Percentiles rank a stretch among this genome's conserved stretches.
Conservation (phyloP, 1,140 invertebrate genomes). For the Macrobrachium rosenbergii region DNA sequence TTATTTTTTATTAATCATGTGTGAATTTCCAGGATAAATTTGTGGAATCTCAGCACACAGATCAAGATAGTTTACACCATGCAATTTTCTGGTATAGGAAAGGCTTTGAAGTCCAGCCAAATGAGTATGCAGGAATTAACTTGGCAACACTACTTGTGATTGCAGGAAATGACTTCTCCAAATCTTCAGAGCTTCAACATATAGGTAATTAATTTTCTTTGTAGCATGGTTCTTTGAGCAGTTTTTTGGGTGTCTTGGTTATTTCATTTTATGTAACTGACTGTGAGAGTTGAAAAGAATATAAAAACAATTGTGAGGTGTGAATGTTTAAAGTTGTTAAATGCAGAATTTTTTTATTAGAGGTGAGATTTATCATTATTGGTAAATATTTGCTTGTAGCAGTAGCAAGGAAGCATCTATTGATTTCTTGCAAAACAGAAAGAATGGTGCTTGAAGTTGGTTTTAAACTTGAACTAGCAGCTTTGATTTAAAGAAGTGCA, state of each 20-base stretch:
- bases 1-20: background rate
- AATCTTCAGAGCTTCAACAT: slow-evolving; percentile 66
- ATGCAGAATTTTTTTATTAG: too few relatives aligned
- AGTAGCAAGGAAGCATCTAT: too few relatives aligned
- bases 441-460: too few relatives aligned
- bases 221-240: background rate
- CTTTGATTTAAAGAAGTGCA: too few relatives aligned
- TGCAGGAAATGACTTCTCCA: slow-evolving; percentile 80
- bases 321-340: too few relatives aligned
- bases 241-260: background rate
- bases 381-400: too few relatives aligned
- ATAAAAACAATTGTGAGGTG: too few relatives aligned
- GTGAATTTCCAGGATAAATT: slow-evolving; percentile 88
- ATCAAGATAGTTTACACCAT: slow-evolving; percentile 88
- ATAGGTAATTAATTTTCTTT: slow-evolving; percentile 58
- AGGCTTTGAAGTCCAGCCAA: slow-evolving; percentile 97
- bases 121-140: slow-evolving; percentile 99
- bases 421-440: too few relatives aligned
- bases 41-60: slow-evolving; percentile 93
- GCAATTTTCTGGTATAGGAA: slow-evolving; percentile 99
- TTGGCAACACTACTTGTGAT: slow-evolving; percentile 98
- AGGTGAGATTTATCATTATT: too few relatives aligned
- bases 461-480: too few relatives aligned
- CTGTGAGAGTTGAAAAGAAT: too few relatives aligned
- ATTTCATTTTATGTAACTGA: too few relatives aligned